Base-by-base conservation (phyloP, 2,113 vertebrate species). In the Lanius collurio region DNA sequence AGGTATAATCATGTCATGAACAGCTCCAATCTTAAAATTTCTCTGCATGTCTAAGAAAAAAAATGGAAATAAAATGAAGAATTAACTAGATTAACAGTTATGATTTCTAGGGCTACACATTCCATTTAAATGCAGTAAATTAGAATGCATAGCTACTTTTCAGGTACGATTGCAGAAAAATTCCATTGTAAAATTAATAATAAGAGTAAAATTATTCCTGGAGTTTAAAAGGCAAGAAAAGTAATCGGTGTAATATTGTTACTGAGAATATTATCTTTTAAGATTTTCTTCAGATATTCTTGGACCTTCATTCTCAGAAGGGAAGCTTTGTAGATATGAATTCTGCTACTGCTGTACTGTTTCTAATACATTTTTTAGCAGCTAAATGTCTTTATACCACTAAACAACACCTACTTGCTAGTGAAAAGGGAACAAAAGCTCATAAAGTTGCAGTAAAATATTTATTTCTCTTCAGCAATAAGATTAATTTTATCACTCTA, bases 401-500 rank as follows among this genome's bases (percentile, higher is more conserved):
- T 95, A 96, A 97, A 96, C 94, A 98, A 97, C 94, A 97, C 71
- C 90, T 96, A 96, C 95, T 93, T 97, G 83, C 7, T 13, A 98
- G 87, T 83, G 77, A 96, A 97, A 96, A 95, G 76, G 90, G 96
- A 98, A 97, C 91, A 96, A 98, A 98, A 98, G 73, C 96, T 98
- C 97, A 98, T 98, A 98, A 98, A 98, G 96, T 68, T 92, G 93
- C 91, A 97, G 98, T 98, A 97, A 98, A 98, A 98, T 98, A 98
- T 98, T 98, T 98, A 98, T 98, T 98, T 98, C 93, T 97, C 87
- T 97, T 97, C 97, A 97, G 95, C 77, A 95, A 96, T 97, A 96
- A 85, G 97, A 97, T 98, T 98, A 98, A 98, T 98, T 98, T 98
- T 97, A 98, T 98, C 97, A 97, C 80, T 94, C 73, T 94, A 95